Evolutionary conservation across 2,888 invertebrate species (phyloP).

Genomic region (Melipona bicolor): DNA sequence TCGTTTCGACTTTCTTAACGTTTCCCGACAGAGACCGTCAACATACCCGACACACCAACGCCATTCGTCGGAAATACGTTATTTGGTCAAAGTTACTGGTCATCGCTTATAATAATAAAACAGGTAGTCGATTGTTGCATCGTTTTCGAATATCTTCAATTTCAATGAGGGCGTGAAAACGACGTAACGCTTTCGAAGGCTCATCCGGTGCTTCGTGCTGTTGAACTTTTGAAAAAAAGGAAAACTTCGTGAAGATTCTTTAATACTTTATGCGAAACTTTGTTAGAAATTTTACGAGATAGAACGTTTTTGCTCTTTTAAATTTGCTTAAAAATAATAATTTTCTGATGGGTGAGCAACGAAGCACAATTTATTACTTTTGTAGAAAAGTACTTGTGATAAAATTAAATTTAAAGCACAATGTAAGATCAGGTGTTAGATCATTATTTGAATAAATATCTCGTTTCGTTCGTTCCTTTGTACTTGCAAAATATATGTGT

Average conservation of each 20-base stretch:
- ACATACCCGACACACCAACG: slow-evolving; percentile 51
- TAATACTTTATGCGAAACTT: not conserved
- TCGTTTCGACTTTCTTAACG: slow-evolving; percentile 45
- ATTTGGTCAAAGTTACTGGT: slow-evolving; percentile 62
- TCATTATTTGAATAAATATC: too few species aligned
- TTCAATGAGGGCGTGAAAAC: slow-evolving; percentile 9
- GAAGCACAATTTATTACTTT: too few species aligned
- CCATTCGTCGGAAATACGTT: slow-evolving; percentile 45
- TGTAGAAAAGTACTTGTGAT: too few species aligned
- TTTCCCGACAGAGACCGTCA: slow-evolving; percentile 42
- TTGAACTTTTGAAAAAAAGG: slow-evolving; percentile 17
- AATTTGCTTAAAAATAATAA: not conserved
- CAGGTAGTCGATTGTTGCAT: slow-evolving; percentile 18
- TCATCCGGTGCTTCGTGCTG: slow-evolving; percentile 50
- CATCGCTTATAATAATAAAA: slow-evolving; percentile 56
- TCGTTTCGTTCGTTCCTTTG: too few species aligned
- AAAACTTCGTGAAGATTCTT: not conserved
- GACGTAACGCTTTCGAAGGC: slow-evolving; percentile 46
- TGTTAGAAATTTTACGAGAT: not conserved
- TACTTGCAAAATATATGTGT: too few species aligned
- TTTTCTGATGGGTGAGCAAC: too few species aligned
- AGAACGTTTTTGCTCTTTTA: too few species aligned
- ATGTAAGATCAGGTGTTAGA: too few species aligned
- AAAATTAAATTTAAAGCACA: too few species aligned
- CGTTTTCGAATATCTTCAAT: slow-evolving; percentile 13